phyloP scores from a whole-genome alignment of 2,888 invertebrate genomes.

The Pyrrhia umbra region DNA sequence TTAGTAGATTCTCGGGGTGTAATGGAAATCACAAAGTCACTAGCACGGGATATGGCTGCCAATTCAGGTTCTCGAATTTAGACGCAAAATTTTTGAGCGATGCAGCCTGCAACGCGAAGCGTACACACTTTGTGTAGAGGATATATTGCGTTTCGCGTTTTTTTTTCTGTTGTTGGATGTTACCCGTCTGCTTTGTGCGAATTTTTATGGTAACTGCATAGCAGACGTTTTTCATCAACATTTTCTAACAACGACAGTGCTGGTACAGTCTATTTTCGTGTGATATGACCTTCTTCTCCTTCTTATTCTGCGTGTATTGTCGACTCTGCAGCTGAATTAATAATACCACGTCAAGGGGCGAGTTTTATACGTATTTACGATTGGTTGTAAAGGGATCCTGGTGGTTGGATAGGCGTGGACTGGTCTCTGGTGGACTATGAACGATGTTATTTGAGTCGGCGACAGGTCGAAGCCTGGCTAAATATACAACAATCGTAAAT shows the following conservation, averaged over 20 bases:
- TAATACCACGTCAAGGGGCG: constrained; percentile 68
- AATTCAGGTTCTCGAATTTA: not conserved
- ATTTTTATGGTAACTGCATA: not conserved
- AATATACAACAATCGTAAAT: constrained; percentile 50
- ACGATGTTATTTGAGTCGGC: constrained; percentile 22
- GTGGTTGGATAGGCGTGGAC: constrained; percentile 24
- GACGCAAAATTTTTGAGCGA: not conserved
- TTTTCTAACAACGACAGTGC: not conserved
- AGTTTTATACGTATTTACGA: constrained; percentile 70
- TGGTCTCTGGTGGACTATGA: constrained; percentile 50
- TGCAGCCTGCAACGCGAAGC: not conserved
- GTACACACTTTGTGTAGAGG: not conserved
- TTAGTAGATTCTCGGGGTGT: too few species aligned
- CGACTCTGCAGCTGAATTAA: constrained; percentile 71
- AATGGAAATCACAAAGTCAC: not conserved
- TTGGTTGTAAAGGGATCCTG: constrained; percentile 58
- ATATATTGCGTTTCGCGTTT: not conserved
- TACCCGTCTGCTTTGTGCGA: not conserved
- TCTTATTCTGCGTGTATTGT: constrained; percentile 30
- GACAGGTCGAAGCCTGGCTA: constrained; percentile 24
- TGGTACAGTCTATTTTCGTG: not conserved
- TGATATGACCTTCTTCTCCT: constrained; percentile 28
- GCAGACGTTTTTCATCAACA: not conserved
- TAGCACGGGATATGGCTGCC: not conserved
- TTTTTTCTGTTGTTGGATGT: not conserved